A percentile compares a stretch with the other conserved stretches of the same genome.
Conservation (phyloP, 1,140 invertebrate species). For the Conus betulinus region DNA sequence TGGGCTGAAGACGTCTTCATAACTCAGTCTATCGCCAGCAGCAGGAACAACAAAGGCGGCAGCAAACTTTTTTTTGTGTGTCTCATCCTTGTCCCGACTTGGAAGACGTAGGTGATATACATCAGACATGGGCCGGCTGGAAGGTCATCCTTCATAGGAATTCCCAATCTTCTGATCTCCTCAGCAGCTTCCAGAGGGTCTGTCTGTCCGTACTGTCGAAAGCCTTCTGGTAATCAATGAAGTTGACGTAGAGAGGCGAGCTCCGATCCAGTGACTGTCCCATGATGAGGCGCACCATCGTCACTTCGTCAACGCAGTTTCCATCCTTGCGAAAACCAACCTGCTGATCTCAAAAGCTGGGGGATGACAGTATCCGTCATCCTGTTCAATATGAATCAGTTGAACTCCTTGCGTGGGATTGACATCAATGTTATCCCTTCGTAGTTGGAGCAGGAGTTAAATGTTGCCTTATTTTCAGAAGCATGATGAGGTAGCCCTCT, state of each 20-base stretch:
- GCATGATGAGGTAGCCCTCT: too few species aligned
- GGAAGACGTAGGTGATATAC: not conserved
- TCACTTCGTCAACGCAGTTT: too few species aligned
- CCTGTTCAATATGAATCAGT: too few species aligned
- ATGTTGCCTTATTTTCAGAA: too few species aligned
- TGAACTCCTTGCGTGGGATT: too few species aligned
- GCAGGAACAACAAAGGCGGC: not conserved
- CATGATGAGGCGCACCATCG: too few species aligned
- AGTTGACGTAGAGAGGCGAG: not conserved
- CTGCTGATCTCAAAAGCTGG: too few species aligned
- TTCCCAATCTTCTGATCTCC: not conserved
- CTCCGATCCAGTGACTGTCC: not conserved
- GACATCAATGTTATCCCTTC: too few species aligned
- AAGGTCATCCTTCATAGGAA: not conserved
- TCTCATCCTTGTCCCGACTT: not conserved
- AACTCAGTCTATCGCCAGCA: not conserved
- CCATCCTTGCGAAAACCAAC: too few species aligned
- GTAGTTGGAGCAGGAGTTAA: too few species aligned
- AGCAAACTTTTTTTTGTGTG: slow-evolving; percentile 29
- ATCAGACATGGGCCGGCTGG: not conserved
- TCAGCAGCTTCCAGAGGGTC: slow-evolving; percentile 2
- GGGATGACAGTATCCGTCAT: too few species aligned
- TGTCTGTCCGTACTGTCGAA: slow-evolving; percentile 3
- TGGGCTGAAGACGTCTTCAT: not conserved
- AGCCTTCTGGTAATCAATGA: not conserved